Conservation (phyloP, 2,797 vertebrate genomes). For the Melanotaenia maccullochi region DNA sequence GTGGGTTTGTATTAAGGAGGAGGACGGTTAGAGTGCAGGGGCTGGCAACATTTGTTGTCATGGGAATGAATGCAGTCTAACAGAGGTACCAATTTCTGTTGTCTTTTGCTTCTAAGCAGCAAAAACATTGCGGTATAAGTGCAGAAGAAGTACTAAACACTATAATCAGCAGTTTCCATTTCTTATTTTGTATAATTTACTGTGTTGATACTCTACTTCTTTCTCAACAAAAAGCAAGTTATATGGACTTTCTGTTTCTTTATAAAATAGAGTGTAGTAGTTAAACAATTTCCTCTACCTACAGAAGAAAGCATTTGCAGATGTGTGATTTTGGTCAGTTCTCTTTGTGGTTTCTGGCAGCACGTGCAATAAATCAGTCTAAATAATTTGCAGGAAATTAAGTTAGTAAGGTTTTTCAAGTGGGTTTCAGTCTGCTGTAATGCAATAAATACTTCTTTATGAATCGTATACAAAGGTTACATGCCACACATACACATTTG, state of each 20-base stretch:
- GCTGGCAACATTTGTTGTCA: too few species aligned
- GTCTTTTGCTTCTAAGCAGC: not conserved
- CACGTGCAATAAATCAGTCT: conserved; percentile 26
- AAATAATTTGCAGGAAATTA: conserved; percentile 30
- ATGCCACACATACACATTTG: not conserved
- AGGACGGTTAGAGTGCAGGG: too few species aligned
- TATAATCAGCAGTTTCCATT: not conserved
- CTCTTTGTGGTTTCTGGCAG: conserved; percentile 19
- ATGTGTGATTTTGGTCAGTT: conserved; percentile 29
- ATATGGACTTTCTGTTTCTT: not conserved
- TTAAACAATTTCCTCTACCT: not conserved
- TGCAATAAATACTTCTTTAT: conserved; percentile 9
- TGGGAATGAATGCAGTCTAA: too few species aligned
- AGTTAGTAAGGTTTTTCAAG: conserved; percentile 5
- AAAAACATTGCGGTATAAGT: not conserved
- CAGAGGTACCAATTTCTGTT: too few species aligned
- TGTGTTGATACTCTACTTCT: not conserved
- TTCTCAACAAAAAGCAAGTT: not conserved
- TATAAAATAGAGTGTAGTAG: not conserved
- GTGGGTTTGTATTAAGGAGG: too few species aligned
- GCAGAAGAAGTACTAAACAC: not conserved
- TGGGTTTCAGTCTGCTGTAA: conserved; percentile 5
- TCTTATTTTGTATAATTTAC: not conserved
- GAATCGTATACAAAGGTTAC: conserved; percentile 14
- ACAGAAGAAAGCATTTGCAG: conserved; percentile 19